phyloP scores from a whole-genome alignment of 1,140 invertebrate species.

The Ceratina calcarata region DNA sequence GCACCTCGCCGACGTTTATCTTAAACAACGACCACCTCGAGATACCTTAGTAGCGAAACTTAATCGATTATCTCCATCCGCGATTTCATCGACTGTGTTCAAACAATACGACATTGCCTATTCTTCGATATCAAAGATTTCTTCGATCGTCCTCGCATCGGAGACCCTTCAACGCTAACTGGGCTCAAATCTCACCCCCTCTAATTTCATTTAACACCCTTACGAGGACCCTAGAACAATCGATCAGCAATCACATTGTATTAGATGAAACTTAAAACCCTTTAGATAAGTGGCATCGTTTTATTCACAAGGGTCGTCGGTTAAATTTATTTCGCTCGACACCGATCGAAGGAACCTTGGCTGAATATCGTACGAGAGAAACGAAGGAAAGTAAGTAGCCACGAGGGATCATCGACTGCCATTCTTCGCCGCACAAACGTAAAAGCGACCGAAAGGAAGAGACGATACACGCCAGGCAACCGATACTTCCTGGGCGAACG shows the following conservation, averaged over 20 bases:
- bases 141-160: too few relatives aligned
- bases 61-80: constrained; percentile 4
- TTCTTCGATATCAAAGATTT: neutral
- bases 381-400: neutral
- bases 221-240: too few relatives aligned
- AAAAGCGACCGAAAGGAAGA: neutral
- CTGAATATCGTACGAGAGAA: too few relatives aligned
- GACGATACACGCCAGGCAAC: neutral
- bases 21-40: neutral
- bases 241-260: too few relatives aligned
- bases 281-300: too few relatives aligned
- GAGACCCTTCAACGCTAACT: too few relatives aligned
- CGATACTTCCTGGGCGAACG: neutral
- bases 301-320: too few relatives aligned
- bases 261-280: too few relatives aligned
- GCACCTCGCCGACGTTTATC: neutral
- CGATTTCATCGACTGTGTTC: constrained; percentile 31
- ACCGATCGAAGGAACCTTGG: too few relatives aligned
- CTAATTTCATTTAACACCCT: too few relatives aligned
- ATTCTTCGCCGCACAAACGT: neutral
- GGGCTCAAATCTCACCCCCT: too few relatives aligned
- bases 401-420: constrained; percentile 17
- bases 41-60: neutral
- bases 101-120: constrained; percentile 1
- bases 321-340: too few relatives aligned